Percentiles rank a stretch among this genome's conserved stretches.
These are phyloP conservation scores for Drosophila subquinaria DNA, from an alignment of 2,888 invertebrate genomes.

Conservation along the genomic window DNA sequence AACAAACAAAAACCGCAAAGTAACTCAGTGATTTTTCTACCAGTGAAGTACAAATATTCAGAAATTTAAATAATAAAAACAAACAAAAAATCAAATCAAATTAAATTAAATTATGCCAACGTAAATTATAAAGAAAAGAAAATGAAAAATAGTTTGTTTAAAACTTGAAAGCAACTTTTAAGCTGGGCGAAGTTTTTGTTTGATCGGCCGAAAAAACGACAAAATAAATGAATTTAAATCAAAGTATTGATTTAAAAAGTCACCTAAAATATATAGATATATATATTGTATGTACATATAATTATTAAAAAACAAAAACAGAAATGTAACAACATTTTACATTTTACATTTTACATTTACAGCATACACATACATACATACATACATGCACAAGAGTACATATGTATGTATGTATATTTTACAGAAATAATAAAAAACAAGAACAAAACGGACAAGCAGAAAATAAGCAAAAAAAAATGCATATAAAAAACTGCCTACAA, in stretches of 20 bases:
- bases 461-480: conserved; percentile 5
- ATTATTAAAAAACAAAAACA: conserved; percentile 6
- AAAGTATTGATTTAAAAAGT: conserved; percentile 13
- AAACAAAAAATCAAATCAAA: conserved; percentile 30
- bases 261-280: conserved; percentile 10
- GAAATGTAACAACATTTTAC: conserved; percentile 30
- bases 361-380: conserved; percentile 17
- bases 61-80: conserved; percentile 57
- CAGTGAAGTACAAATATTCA: conserved; percentile 86
- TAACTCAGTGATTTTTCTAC: conserved; percentile 86
- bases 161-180: conserved; percentile 22
- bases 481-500: conserved; percentile 28
- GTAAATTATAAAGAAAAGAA: conserved; percentile 23
- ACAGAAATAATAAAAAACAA: conserved; percentile 4
- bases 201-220: conserved; percentile 20
- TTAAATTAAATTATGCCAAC: conserved; percentile 26
- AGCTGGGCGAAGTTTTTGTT: conserved; percentile 42
- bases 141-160: conserved; percentile 32
- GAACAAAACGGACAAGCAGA: conserved; percentile 13
- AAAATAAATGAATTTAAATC: conserved; percentile 26
- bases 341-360: conserved; percentile 31
- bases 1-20: conserved; percentile 68
- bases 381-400: conserved; percentile 13
- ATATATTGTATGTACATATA: conserved; percentile 33
- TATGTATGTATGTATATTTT: conserved; percentile 6